Base-by-base conservation (phyloP, 2,113 vertebrate species). In the Camelus dromedarius region DNA sequence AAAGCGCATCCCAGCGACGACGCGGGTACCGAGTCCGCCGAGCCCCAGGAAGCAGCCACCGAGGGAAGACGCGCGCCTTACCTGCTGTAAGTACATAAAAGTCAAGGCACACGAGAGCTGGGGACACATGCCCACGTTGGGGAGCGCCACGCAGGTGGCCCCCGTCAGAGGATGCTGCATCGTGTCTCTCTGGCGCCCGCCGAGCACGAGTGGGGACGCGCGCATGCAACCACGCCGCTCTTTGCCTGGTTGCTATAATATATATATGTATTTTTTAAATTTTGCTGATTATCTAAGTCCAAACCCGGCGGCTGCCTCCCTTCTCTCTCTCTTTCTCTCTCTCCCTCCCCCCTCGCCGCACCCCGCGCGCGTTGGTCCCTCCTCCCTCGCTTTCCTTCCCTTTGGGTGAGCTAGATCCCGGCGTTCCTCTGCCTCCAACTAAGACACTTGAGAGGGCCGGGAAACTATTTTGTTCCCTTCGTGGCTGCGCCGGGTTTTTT, bases 51-150 rank as follows among this genome's bases (percentile, higher is more conserved):
- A 64, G 95, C 81, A 32, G 93, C 96, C 77, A 18, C 81, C 91
- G 91, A 93, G 97, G 96, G 73, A 2, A 97, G 97, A 97, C 93
- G 90, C 97, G 96, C 93, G 98, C 99, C 99, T 99, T 99, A 99
- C 99, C 99, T 99, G 99, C 99, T 99, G 99, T 98, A 99, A 99
- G 99, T 99, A 99, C 99, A 99, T 99, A 98, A 99, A 99, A 98
- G 99, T 99, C 99, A 99, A 99, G 98, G 99, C 99, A 98, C 99
- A 99, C 98, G 99, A 99, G 98, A 99, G 99, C 99, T 99, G 99
- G 98, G 99, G 99, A 99, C 99, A 99, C 99, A 99, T 99, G 98
- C 99, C 99, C 98, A 99, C 99, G 81, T 99, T 99, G 97, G 99
- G 99, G 98, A 99, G 98, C 96, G 99, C 99, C 98, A 99, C 99